phyloP scores from a whole-genome alignment of 2,113 vertebrate genomes.

The Cichladusa arquata region DNA sequence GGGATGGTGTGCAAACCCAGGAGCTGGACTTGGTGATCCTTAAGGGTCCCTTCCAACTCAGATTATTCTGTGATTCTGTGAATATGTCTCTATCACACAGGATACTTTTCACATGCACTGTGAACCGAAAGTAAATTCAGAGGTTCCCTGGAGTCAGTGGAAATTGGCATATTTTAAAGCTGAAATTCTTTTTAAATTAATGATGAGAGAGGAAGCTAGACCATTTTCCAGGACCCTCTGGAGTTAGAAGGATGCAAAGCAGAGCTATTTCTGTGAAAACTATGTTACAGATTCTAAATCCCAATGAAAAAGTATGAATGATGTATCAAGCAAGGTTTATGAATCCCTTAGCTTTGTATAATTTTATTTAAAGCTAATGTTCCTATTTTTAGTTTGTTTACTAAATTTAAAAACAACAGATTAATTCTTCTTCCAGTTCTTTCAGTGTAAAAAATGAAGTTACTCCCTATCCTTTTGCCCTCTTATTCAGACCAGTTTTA shows the following conservation, averaged over 20 bases:
- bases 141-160: neutral
- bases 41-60: neutral
- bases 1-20: neutral
- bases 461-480: neutral
- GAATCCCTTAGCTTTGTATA: neutral
- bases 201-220: neutral
- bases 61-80: neutral
- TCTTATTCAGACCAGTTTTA: neutral
- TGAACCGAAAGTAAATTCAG: neutral
- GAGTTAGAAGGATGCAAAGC: neutral
- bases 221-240: neutral
- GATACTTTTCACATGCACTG: neutral
- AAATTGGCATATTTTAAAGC: neutral
- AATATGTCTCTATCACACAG: neutral
- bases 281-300: neutral
- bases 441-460: neutral
- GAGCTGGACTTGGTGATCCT: accelerated
- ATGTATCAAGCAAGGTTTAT: neutral
- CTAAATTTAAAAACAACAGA: neutral
- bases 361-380: neutral
- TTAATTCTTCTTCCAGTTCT: neutral
- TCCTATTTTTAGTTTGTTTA: neutral
- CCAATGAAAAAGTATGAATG: neutral
- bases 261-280: neutral
- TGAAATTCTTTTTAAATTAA: neutral